phyloP scores from a whole-genome alignment of 2,888 invertebrate species.

The Drosophila subquinaria region DNA sequence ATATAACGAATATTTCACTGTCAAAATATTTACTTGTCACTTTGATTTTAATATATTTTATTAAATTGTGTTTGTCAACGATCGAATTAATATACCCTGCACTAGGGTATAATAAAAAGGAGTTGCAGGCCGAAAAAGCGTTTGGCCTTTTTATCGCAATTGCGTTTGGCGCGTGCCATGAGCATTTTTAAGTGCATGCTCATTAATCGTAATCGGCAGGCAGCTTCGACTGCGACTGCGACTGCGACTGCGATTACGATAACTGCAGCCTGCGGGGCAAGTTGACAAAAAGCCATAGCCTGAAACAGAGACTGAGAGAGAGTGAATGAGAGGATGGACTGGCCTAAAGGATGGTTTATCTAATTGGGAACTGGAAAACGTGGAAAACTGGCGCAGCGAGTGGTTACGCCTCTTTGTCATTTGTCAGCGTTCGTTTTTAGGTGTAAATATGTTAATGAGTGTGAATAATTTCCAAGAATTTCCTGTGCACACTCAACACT shows the following conservation, averaged over 20 bases:
- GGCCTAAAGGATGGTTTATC: constrained; percentile 55
- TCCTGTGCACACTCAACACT: constrained; percentile 33
- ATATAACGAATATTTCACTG: too few species aligned
- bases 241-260: constrained; percentile 36
- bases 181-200: constrained; percentile 78
- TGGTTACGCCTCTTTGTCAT: constrained; percentile 70
- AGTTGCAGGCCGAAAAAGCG: constrained; percentile 38
- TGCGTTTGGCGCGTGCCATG: constrained; percentile 77
- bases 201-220: constrained; percentile 84
- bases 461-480: constrained; percentile 74
- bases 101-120: not conserved
- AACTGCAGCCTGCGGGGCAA: constrained; percentile 43
- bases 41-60: too few species aligned
- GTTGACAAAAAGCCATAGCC: constrained; percentile 51
- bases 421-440: constrained; percentile 74
- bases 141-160: constrained; percentile 13
- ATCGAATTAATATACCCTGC: not conserved
- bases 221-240: constrained; percentile 27
- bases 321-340: not conserved
- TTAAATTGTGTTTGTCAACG: too few species aligned
- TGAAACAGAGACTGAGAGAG: not conserved
- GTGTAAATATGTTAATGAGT: constrained; percentile 81
- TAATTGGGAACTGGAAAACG: constrained; percentile 66
- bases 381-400: constrained; percentile 48
- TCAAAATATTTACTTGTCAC: too few species aligned